phyloP scores from a whole-genome alignment of 2,113 vertebrate species.

The Scatophagus argus region DNA sequence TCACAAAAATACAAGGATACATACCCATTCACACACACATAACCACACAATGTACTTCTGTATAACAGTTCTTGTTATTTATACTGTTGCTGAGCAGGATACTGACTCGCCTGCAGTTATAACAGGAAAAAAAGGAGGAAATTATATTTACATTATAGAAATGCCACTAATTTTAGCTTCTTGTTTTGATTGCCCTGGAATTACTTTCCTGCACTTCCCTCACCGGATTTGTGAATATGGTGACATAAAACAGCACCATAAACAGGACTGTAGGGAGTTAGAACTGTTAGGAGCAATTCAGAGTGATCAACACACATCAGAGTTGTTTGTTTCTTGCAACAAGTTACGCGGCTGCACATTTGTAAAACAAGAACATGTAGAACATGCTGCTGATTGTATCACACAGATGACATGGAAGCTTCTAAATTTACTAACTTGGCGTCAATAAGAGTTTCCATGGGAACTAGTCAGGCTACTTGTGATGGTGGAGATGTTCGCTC shows the following conservation, averaged over 20 bases:
- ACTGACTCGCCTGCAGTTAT: constrained; percentile 52
- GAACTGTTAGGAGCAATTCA: constrained; percentile 19
- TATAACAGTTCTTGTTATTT: constrained; percentile 1
- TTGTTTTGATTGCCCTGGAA: constrained; percentile 1
- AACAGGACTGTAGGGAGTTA: constrained; percentile 21
- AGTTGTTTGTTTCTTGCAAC: neutral
- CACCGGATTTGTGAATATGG: constrained; percentile 1
- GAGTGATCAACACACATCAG: constrained; percentile 29
- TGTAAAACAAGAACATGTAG: constrained; percentile 54
- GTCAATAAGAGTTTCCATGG: constrained; percentile 84
- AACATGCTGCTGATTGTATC: constrained; percentile 73
- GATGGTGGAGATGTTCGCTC: constrained; percentile 62
- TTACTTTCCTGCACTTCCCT: constrained; percentile 3
- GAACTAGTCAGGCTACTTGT: constrained; percentile 77
- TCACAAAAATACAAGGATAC: neutral
- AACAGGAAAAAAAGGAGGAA: constrained; percentile 29
- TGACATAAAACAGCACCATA: constrained; percentile 20
- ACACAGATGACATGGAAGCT: constrained; percentile 75
- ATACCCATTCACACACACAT: constrained; percentile 12
- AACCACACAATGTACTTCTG: constrained; percentile 3
- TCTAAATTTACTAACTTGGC: constrained; percentile 80
- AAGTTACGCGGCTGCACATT: neutral
- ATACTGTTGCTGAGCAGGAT: constrained; percentile 37
- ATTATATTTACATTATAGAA: constrained; percentile 26
- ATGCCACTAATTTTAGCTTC: neutral